A percentile compares a stretch with the other conserved stretches of the same genome.
phyloP scores from a whole-genome alignment of 1,140 invertebrate genomes.

The Anastatus disparis region DNA sequence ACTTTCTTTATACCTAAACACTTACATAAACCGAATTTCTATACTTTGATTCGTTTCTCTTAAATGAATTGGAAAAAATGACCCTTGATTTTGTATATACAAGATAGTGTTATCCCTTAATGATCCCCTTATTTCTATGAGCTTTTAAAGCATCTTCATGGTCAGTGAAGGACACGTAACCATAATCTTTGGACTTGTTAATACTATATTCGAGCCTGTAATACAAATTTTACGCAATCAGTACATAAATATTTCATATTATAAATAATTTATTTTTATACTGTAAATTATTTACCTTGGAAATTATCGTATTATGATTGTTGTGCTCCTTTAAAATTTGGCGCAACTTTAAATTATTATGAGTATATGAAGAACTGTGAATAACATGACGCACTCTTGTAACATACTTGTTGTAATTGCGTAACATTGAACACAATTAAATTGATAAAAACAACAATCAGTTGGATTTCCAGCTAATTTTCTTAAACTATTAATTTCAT shows the following conservation, averaged over 20 bases:
- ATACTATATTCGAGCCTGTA: conserved; percentile 75
- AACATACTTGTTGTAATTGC: conserved; percentile 92
- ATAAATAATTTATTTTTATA: too few relatives aligned
- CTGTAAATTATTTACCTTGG: conserved; percentile 74
- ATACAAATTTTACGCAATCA: too few relatives aligned
- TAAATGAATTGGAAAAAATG: too few relatives aligned
- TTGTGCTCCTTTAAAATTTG: conserved; percentile 74
- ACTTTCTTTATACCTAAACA: too few relatives aligned
- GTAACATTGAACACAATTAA: conserved; percentile 77
- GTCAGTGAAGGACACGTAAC: conserved; percentile 88
- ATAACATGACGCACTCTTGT: conserved; percentile 86
- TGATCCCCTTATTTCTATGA: too few relatives aligned
- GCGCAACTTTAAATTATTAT: conserved; percentile 78
- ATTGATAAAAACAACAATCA: conserved; percentile 79
- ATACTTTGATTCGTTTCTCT: too few relatives aligned
- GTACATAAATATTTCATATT: too few relatives aligned
- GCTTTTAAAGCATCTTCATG: conserved; percentile 89
- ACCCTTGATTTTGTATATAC: too few relatives aligned
- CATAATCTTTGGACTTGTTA: conserved; percentile 89
- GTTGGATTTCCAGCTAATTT: conserved; percentile 74
- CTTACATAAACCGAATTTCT: too few relatives aligned
- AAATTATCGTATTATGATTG: conserved; percentile 71
- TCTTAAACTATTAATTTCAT: conserved; percentile 73
- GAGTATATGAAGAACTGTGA: conserved; percentile 84
- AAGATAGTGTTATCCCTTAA: too few relatives aligned